These are phyloP conservation scores for Hydriomena furcata DNA, from an alignment of 2,888 invertebrate genomes.

Conservation along the genomic window DNA sequence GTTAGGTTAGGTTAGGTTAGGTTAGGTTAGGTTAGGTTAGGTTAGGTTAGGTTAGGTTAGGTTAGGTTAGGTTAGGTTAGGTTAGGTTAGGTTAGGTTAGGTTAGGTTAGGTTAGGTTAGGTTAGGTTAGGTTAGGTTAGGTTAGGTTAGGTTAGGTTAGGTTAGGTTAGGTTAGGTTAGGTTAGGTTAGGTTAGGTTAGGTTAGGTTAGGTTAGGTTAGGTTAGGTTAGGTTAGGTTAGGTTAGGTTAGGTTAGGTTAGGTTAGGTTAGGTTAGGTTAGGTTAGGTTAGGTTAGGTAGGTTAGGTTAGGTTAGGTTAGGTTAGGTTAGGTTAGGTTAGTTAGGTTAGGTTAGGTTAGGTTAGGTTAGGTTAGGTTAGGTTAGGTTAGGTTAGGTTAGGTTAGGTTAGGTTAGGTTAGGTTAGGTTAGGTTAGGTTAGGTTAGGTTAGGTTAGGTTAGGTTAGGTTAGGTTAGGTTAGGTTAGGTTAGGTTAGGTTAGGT, in stretches of 20 bases:
- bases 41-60: constrained; percentile 18
- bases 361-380: constrained; percentile 28
- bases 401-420: constrained; percentile 28
- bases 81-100: constrained; percentile 25
- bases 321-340: constrained; percentile 26
- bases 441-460: constrained; percentile 26
- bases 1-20: constrained; percentile 17
- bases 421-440: constrained; percentile 28
- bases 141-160: constrained; percentile 41
- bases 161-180: constrained; percentile 30
- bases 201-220: constrained; percentile 20
- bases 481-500: constrained; percentile 26
- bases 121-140: constrained; percentile 40
- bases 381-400: constrained; percentile 25
- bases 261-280: constrained; percentile 24
- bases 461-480: constrained; percentile 28
- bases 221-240: constrained; percentile 20
- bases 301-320: constrained; percentile 24
- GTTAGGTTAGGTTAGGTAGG: constrained; percentile 25
- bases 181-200: constrained; percentile 28
- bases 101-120: constrained; percentile 34
- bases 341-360: constrained; percentile 29
- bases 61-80: constrained; percentile 31
- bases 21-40: constrained; percentile 15
- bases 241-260: constrained; percentile 24